Percentiles rank a stretch among this genome's conserved stretches.
These are phyloP conservation scores for Sus cebifrons DNA, from an alignment of 2,797 vertebrate species.

Conservation along the genomic window DNA sequence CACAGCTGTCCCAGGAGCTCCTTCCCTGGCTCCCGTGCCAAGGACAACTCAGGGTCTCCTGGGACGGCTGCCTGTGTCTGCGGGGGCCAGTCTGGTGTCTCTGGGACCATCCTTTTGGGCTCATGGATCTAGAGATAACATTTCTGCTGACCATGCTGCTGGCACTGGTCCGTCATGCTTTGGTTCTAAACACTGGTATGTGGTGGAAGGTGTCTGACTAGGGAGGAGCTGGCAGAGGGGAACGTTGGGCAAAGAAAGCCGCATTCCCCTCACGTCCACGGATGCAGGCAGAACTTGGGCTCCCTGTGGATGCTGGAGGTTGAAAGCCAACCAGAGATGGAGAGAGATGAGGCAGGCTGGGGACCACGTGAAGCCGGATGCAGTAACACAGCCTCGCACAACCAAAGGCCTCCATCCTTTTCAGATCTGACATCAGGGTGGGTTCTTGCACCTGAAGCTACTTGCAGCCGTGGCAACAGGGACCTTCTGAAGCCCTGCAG, in stretches of 20 bases:
- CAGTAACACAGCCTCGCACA: neutral
- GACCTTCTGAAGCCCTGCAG: slow-evolving; percentile 45
- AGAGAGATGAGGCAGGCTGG: slow-evolving; percentile 36
- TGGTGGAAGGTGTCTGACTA: neutral
- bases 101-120: slow-evolving; percentile 61
- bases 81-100: slow-evolving; percentile 19
- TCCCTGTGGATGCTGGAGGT: neutral
- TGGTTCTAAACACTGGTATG: slow-evolving; percentile 74
- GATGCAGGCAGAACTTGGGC: slow-evolving; percentile 41
- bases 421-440: slow-evolving; percentile 6
- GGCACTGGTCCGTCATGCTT: slow-evolving; percentile 73
- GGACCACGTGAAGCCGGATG: neutral
- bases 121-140: slow-evolving; percentile 34
- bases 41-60: neutral
- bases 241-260: neutral
- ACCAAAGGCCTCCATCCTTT: slow-evolving; percentile 36
- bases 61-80: slow-evolving; percentile 14
- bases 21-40: neutral
- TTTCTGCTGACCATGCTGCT: slow-evolving; percentile 54
- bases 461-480: neutral
- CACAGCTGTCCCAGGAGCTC: slow-evolving; percentile 59
- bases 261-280: slow-evolving; percentile 54
- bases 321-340: slow-evolving; percentile 69
- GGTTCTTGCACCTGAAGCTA: neutral
- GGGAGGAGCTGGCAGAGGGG: neutral